Conservation (phyloP, 2,888 invertebrate species). For the Gibbula magus region DNA sequence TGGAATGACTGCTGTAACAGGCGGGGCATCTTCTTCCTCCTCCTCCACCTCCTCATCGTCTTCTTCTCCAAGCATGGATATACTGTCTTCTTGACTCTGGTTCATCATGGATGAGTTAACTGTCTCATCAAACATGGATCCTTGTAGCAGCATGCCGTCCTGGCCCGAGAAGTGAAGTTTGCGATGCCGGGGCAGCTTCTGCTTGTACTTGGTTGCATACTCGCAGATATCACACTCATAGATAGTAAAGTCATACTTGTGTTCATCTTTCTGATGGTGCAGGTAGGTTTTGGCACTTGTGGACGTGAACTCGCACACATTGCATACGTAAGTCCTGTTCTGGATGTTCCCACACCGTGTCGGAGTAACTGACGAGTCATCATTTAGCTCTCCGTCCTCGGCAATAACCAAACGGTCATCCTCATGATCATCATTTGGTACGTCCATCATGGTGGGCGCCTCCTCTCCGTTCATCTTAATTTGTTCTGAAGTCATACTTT, state of each 20-base stretch:
- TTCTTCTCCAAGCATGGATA: slow-evolving; percentile 43
- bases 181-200: slow-evolving; percentile 65
- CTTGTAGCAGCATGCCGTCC: slow-evolving; percentile 40
- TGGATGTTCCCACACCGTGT: slow-evolving; percentile 62
- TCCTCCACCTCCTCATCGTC: slow-evolving; percentile 54
- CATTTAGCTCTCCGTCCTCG: slow-evolving; percentile 29
- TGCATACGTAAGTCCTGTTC: slow-evolving; percentile 63
- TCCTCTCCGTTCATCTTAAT: slow-evolving; percentile 25
- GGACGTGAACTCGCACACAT: slow-evolving; percentile 56
- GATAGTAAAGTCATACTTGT: slow-evolving; percentile 60
- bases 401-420: slow-evolving; percentile 58
- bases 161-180: slow-evolving; percentile 62
- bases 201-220: slow-evolving; percentile 70
- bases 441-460: slow-evolving; percentile 33
- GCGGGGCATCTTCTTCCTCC: slow-evolving; percentile 46
- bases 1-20: background rate
- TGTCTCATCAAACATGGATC: slow-evolving; percentile 24
- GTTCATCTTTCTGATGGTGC: slow-evolving; percentile 64
- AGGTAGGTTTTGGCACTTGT: slow-evolving; percentile 62
- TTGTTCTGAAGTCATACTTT: background rate
- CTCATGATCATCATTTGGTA: slow-evolving; percentile 51
- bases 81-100: slow-evolving; percentile 29
- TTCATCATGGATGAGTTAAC: background rate
- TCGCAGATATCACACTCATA: slow-evolving; percentile 70
- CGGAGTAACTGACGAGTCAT: slow-evolving; percentile 35